These are phyloP conservation scores for Entomyzon cyanotis DNA, from an alignment of 2,113 vertebrate species.

Conservation along the genomic window DNA sequence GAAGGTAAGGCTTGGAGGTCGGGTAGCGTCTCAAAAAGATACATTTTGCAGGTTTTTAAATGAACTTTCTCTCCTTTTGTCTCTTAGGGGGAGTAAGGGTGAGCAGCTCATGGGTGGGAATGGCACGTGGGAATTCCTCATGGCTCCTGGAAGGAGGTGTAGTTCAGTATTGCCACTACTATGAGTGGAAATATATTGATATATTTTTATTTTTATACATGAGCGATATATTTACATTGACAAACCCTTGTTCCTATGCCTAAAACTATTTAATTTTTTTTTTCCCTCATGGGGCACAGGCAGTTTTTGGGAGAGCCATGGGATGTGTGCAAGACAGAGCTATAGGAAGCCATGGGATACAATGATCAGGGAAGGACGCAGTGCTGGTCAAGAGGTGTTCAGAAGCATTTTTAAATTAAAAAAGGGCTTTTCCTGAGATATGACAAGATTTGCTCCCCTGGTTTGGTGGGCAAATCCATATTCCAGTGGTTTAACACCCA, in stretches of 20 bases:
- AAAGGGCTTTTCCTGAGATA: not conserved
- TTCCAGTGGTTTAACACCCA: not conserved
- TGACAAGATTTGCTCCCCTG: not conserved
- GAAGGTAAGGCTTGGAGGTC: not conserved
- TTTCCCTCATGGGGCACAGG: not conserved
- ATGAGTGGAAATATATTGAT: too few species aligned
- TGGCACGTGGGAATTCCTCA: fast-evolving
- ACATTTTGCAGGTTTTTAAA: not conserved
- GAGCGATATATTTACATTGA: not conserved
- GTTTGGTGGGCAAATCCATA: not conserved
- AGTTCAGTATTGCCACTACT: not conserved
- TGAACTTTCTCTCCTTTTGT: not conserved
- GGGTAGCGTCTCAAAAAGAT: not conserved
- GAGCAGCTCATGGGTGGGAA: fast-evolving
- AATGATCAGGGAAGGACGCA: fast-evolving
- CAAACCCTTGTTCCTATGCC: not conserved
- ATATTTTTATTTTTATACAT: too few species aligned
- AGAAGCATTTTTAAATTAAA: not conserved
- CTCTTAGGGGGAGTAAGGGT: not conserved
- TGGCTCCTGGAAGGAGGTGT: fast-evolving
- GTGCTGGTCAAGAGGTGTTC: not conserved
- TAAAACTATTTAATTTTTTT: too few species aligned
- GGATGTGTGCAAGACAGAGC: fast-evolving
- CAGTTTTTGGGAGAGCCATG: not conserved
- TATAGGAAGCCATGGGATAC: fast-evolving